Base-by-base conservation (phyloP, 2,888 invertebrate genomes). In the Orthosia cruda region DNA sequence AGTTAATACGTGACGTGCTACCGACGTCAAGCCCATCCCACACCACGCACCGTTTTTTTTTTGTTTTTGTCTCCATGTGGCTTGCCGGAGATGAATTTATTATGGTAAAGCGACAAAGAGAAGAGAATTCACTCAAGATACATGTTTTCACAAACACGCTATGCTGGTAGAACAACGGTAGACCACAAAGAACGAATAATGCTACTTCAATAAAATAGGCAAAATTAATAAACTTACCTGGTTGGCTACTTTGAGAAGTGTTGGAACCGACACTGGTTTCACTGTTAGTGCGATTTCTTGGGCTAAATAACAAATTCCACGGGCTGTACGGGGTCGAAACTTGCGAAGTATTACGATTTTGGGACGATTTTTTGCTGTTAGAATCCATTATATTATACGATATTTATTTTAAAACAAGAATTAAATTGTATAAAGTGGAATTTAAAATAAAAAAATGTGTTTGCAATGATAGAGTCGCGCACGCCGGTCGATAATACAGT, bases 261-360 rank as follows among this genome's bases (percentile, higher is more conserved):
- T 91, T 91, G 64, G 96, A 95, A 86, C 90, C 91, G 66, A 90
- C 92, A 90, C 96, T 96, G 82, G 92, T 95, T 89, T 96, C 96
- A 92, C 96, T 96, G 85, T 94, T 95, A 11, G 95, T 94, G 50
- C 96, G 94, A 67, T 88, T 92, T 88, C 96, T 92, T 69, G 94
- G 85, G 68, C 88, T 94, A 83, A 96, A 96, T 81, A 96, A 91
- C 83, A 96, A 92, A 92, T 94, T 96, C 95, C 95, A 96, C 54
- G 96, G 96, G 80, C 91, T 96, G 83, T 95, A 95, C 40, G 40
- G 40, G 81, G 86, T 92, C 4, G 91, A 85, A 76, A 80, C 88
- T 74, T 91, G 92, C 0, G 90, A 74, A 73, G 89, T 90, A 81
- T 91, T 93, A 79, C 88, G 91, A 64, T 84, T 91, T 83, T 95